Evolutionary conservation across 35 echinoderm and acorn worm species (phyloP).

Genomic region (Chiridota heheva): DNA sequence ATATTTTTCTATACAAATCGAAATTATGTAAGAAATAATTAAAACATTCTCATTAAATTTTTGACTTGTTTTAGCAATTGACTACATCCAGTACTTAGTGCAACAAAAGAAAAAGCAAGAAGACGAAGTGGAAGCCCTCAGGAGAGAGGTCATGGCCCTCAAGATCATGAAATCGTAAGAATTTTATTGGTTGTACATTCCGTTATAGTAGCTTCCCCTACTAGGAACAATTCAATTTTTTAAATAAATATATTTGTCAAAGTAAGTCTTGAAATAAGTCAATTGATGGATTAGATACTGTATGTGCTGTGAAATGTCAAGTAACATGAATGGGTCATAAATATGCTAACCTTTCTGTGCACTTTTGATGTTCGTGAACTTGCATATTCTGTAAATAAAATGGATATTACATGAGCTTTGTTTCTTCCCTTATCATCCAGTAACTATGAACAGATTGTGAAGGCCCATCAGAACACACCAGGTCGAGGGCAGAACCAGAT

Average conservation of each 20-base stretch:
- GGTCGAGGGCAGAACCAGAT: conserved; percentile 95
- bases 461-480: conserved; percentile 96
- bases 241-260: neutral
- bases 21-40: too few species aligned
- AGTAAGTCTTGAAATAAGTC: too few species aligned
- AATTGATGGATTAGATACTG: too few species aligned
- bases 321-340: too few species aligned
- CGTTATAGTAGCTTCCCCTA: neutral
- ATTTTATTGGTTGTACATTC: neutral
- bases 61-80: conserved; percentile 75
- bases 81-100: conserved; percentile 94
- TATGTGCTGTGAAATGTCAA: too few species aligned
- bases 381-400: too few species aligned
- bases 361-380: too few species aligned
- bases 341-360: too few species aligned
- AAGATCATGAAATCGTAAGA: conserved; percentile 99
- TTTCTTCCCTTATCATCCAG: too few species aligned
- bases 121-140: conserved; percentile 83
- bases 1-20: too few species aligned
- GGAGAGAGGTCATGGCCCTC: conserved; percentile 98
- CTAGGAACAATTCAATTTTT: neutral
- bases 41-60: too few species aligned
- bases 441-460: conserved; percentile 99
- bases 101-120: conserved; percentile 99
- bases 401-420: too few species aligned